Evolutionary conservation across 2,797 vertebrate species (phyloP).

Genomic region (Euphonia xanthogaster): DNA sequence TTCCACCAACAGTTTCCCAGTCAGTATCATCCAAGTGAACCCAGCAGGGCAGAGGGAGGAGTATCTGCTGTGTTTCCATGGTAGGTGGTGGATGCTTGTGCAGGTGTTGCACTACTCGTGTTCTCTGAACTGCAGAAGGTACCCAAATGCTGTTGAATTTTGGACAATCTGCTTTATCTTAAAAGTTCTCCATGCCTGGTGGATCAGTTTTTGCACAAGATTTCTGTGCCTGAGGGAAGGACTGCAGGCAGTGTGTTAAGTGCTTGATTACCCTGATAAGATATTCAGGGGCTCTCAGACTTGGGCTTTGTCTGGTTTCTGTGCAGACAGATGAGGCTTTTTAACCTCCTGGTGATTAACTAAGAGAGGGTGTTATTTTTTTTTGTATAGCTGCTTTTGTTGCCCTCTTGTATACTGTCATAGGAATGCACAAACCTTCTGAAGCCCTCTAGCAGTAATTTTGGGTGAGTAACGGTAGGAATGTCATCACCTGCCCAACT

Average conservation of each 20-base stretch:
- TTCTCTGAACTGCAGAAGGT: neutral
- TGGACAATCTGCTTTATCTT: neutral
- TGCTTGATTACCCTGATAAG: neutral
- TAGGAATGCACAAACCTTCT: neutral
- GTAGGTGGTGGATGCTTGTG: constrained; percentile 63
- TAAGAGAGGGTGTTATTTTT: neutral
- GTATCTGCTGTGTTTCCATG: constrained; percentile 97
- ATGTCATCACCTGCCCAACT: neutral
- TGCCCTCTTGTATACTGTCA: neutral
- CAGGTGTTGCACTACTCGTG: neutral
- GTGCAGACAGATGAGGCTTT: neutral
- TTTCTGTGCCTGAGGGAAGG: neutral
- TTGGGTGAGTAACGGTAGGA: neutral
- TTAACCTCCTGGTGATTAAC: neutral
- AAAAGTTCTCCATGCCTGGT: neutral
- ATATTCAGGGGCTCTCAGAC: neutral
- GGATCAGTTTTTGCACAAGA: neutral
- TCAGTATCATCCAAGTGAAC: constrained; percentile 96
- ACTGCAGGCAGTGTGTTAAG: neutral
- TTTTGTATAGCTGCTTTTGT: neutral
- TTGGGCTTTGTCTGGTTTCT: neutral
- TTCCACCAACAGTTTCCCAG: constrained; percentile 96
- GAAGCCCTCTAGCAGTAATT: neutral
- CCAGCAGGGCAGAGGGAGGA: constrained; percentile 91
- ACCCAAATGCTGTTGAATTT: neutral